Percentiles rank a stretch among this genome's conserved stretches.
These are phyloP conservation scores for Mylabris phalerata DNA, from an alignment of 1,140 invertebrate genomes.

Conservation along the genomic window DNA sequence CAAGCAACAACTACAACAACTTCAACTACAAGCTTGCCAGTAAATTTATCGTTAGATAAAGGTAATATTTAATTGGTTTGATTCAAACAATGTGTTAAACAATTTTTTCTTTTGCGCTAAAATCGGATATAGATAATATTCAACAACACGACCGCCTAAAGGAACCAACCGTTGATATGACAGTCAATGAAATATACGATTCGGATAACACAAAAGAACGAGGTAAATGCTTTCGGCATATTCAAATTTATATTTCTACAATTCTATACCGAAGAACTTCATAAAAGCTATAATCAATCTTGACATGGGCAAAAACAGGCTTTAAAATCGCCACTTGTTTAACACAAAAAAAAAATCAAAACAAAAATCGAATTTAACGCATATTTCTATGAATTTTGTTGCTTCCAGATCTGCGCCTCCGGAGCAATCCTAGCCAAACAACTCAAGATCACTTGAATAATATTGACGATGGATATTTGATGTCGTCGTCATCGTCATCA, in stretches of 20 bases:
- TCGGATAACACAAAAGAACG: constrained; percentile 29
- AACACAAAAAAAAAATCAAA: no score
- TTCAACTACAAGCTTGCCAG: constrained; percentile 18
- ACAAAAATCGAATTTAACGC: no score
- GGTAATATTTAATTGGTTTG: constrained; percentile 14
- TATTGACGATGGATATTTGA: constrained; percentile 22
- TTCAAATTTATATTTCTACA: constrained; percentile 16
- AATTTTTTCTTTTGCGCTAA: constrained; percentile 6
- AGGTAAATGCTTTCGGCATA: constrained; percentile 25
- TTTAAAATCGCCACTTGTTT: no score
- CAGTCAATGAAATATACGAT: constrained; percentile 31
- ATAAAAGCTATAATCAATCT: no score
- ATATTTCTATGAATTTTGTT: constrained; percentile 1
- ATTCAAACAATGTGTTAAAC: constrained; percentile 9
- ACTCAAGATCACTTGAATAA: constrained; percentile 21
- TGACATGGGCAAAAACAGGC: no score
- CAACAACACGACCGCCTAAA: constrained; percentile 28
- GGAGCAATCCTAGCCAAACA: constrained; percentile 28
- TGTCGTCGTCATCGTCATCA: constrained; percentile 8
- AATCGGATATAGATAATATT: constrained; percentile 10
- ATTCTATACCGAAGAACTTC: no score
- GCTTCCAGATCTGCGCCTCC: constrained; percentile 28
- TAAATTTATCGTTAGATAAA: constrained; percentile 24
- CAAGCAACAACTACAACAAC: constrained; percentile 25
- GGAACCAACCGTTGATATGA: constrained; percentile 21